These are phyloP conservation scores for Megastigmus dorsalis DNA, from an alignment of 2,888 invertebrate genomes.

Conservation along the genomic window DNA sequence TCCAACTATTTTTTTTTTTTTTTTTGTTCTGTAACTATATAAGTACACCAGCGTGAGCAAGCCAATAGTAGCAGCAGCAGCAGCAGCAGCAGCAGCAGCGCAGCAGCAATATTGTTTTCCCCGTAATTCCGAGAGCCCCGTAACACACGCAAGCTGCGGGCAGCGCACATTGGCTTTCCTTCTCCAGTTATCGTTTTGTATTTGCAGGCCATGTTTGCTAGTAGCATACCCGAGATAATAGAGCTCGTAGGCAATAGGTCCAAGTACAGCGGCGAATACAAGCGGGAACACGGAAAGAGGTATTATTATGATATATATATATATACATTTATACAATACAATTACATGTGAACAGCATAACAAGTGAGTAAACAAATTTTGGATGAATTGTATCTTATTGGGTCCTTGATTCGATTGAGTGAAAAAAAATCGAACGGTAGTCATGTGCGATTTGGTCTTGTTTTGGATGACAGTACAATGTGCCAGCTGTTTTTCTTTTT, in stretches of 20 bases:
- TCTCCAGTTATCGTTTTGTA: conserved; percentile 75
- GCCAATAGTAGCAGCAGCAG: too few relatives aligned
- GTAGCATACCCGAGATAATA: conserved; percentile 99
- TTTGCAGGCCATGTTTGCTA: conserved; percentile 99
- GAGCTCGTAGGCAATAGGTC: conserved; percentile 99
- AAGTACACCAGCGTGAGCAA: too few relatives aligned
- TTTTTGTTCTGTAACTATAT: too few relatives aligned
- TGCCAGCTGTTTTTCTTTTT: too few relatives aligned
- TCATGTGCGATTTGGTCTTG: too few relatives aligned
- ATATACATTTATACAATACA: conserved; percentile 23
- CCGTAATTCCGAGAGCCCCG: too few relatives aligned
- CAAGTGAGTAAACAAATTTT: conserved; percentile 42
- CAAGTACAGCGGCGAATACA: conserved; percentile 99
- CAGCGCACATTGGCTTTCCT: conserved; percentile 30
- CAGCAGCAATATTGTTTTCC: conserved; percentile 48
- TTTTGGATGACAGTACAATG: too few relatives aligned
- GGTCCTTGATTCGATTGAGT: too few relatives aligned
- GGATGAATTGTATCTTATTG: too few relatives aligned
- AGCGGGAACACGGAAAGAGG: conserved; percentile 99
- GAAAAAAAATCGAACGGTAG: too few relatives aligned
- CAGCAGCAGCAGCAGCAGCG: too few relatives aligned
- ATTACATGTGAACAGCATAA: conserved; percentile 27
- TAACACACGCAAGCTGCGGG: neutral
- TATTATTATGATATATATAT: conserved; percentile 76
- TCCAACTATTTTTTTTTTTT: too few relatives aligned